phyloP scores from a whole-genome alignment of 1,140 invertebrate genomes.

The Caenorhabditis brenneri region DNA sequence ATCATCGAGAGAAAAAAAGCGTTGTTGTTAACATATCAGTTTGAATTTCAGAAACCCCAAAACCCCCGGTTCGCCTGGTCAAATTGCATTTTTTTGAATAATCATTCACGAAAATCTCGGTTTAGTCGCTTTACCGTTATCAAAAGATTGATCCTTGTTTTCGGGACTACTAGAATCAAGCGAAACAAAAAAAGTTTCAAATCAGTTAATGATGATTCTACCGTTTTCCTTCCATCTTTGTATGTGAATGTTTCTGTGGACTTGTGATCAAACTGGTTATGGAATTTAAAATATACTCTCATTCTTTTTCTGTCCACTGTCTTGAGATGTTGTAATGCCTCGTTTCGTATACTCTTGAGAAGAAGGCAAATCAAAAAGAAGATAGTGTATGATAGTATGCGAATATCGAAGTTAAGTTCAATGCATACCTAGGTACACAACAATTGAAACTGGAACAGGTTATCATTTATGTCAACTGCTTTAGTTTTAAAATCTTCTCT shows the following conservation, averaged over 20 bases:
- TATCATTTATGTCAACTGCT: constrained; percentile 8
- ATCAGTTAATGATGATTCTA: constrained; percentile 13
- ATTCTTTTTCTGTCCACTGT: background rate
- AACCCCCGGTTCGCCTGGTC: no score
- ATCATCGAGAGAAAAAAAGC: no score
- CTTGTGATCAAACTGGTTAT: constrained; percentile 41
- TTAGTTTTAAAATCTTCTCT: background rate
- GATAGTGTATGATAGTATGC: background rate
- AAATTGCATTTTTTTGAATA: no score
- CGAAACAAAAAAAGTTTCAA: background rate
- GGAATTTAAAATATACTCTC: constrained; percentile 44
- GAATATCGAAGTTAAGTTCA: constrained; percentile 17
- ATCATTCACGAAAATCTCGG: no score
- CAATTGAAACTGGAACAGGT: constrained; percentile 34
- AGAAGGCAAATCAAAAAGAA: background rate
- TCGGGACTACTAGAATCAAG: background rate
- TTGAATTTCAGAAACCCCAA: no score
- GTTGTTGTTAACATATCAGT: no score
- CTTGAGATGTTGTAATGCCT: constrained; percentile 25
- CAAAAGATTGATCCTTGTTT: no score
- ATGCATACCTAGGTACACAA: constrained; percentile 30
- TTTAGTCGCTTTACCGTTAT: no score
- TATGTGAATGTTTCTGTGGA: constrained; percentile 24
- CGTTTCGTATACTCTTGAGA: constrained; percentile 26
- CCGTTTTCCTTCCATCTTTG: background rate